Conservation (phyloP, 64 coral and sea anemone species). For the Actinia equina region DNA sequence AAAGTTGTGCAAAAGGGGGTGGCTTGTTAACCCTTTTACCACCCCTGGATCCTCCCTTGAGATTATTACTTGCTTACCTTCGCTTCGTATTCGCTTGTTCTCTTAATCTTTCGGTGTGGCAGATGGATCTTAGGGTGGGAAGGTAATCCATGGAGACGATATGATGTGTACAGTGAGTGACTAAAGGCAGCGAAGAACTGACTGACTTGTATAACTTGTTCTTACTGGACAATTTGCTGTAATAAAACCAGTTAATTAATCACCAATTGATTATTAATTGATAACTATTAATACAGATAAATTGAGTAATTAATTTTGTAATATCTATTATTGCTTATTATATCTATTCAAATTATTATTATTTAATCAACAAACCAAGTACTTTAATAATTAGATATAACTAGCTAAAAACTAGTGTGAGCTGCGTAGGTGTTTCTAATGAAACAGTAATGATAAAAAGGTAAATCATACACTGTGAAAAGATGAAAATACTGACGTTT, state of each 20-base stretch:
- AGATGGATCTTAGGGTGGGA: conserved; percentile 38
- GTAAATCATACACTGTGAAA: too few species aligned
- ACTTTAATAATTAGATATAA: too few species aligned
- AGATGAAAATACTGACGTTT: too few species aligned
- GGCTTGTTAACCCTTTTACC: too few species aligned
- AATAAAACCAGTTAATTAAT: not conserved
- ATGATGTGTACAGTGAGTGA: conserved; percentile 36
- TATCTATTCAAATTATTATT: not conserved
- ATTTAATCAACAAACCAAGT: too few species aligned
- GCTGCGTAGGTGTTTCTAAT: too few species aligned
- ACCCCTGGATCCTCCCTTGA: too few species aligned
- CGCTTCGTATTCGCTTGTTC: conserved; percentile 33
- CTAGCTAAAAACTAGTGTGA: too few species aligned
- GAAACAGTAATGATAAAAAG: too few species aligned
- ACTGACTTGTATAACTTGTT: conserved; percentile 39
- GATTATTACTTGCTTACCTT: conserved; percentile 6
- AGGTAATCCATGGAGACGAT: conserved; percentile 24
- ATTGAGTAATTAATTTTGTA: not conserved
- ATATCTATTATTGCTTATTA: not conserved
- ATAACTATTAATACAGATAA: not conserved
- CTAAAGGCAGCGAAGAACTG: conserved; percentile 1
- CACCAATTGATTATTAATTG: not conserved
- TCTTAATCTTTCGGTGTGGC: conserved; percentile 49
- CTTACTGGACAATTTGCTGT: conserved; percentile 1
- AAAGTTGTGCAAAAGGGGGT: too few species aligned